Percentiles rank a stretch among this genome's conserved stretches.
These are phyloP conservation scores for Megaustenia siamemsis DNA, from an alignment of 2,888 invertebrate genomes.

Conservation along the genomic window DNA sequence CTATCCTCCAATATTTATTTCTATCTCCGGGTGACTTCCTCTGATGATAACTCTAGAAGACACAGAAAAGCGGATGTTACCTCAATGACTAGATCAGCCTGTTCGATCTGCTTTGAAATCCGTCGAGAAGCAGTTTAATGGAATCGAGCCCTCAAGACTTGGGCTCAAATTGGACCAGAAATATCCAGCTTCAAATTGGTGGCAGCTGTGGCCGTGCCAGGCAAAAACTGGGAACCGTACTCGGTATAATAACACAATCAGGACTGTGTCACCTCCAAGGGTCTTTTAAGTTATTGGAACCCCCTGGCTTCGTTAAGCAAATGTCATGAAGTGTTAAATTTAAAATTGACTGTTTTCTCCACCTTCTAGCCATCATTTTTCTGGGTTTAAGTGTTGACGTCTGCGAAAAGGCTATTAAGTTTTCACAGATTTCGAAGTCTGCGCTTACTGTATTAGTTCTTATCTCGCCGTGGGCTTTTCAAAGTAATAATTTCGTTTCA, in stretches of 20 bases:
- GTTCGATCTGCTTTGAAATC: background rate
- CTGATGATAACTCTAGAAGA: no score
- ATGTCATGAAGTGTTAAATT: conserved; percentile 32
- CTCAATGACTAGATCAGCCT: background rate
- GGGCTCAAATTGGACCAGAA: conserved; percentile 11
- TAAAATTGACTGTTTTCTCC: background rate
- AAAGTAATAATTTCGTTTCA: no score
- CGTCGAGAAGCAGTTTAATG: background rate
- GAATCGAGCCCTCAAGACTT: conserved; percentile 11
- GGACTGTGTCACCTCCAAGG: conserved; percentile 5
- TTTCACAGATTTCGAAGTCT: no score
- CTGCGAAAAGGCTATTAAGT: background rate
- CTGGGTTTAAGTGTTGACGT: background rate
- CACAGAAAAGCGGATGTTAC: background rate
- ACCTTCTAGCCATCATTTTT: background rate
- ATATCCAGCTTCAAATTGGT: background rate
- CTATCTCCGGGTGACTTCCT: no score
- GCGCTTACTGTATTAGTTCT: no score
- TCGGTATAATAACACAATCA: conserved; percentile 39
- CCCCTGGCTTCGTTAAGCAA: conserved; percentile 32
- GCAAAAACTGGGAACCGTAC: conserved; percentile 11
- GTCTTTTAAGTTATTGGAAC: conserved; percentile 18
- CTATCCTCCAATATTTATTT: no score
- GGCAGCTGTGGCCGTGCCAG: background rate
- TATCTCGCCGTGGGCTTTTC: background rate